A percentile compares a stretch with the other conserved stretches of the same genome.
Conservation (phyloP, 2,797 vertebrate species). For the Bryconaethiops microstoma region DNA sequence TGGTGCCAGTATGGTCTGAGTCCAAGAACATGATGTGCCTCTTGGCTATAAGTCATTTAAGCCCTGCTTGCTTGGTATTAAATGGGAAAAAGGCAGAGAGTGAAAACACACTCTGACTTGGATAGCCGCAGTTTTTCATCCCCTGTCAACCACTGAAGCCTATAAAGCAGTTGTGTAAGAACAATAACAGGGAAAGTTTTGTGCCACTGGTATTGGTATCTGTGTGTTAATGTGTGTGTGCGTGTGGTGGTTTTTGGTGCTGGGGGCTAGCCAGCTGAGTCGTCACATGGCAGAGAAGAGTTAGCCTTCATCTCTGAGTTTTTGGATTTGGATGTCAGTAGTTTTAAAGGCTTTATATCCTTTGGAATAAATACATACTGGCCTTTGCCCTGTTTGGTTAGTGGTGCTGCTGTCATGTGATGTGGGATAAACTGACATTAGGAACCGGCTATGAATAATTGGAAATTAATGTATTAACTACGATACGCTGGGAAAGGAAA, state of each 20-base stretch:
- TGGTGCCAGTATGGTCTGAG: conserved; percentile 48
- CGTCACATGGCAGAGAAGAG: background rate
- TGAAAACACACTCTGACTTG: background rate
- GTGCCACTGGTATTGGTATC: background rate
- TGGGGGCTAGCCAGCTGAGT: background rate
- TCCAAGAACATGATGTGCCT: conserved; percentile 64
- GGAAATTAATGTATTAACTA: background rate
- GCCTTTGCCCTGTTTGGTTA: background rate
- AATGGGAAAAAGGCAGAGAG: background rate
- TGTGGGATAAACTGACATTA: background rate
- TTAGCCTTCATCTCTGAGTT: background rate
- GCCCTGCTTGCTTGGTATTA: background rate
- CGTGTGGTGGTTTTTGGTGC: background rate
- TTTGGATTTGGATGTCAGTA: background rate
- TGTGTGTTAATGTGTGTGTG: no score
- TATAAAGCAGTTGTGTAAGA: background rate
- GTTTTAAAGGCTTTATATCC: background rate
- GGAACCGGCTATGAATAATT: background rate
- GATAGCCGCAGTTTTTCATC: background rate
- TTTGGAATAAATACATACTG: background rate
- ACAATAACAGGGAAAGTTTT: background rate
- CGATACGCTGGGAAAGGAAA: no score
- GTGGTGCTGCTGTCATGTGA: background rate
- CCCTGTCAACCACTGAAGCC: background rate
- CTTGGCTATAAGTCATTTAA: conserved; percentile 5